phyloP scores from a whole-genome alignment of 2,888 invertebrate genomes.

The Smittia aterrima region DNA sequence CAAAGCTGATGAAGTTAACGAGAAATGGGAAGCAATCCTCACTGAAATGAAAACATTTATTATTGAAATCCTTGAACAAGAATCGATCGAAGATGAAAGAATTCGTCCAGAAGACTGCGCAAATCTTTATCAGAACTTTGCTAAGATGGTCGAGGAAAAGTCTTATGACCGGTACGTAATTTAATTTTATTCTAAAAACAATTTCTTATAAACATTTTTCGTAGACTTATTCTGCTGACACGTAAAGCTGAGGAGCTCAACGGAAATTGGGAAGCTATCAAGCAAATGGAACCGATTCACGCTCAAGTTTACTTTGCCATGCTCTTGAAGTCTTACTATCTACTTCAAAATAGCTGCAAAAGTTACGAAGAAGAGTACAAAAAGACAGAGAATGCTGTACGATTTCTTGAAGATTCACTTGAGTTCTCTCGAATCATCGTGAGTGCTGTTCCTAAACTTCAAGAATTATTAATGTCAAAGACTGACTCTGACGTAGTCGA shows the following conservation, averaged over 20 bases:
- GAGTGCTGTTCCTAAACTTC: slow-evolving; percentile 61
- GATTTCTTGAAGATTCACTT: slow-evolving; percentile 68
- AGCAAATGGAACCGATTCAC: slow-evolving; percentile 48
- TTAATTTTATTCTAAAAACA: background rate
- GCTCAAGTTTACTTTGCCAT: slow-evolving; percentile 12
- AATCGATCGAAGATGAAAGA: slow-evolving; percentile 26
- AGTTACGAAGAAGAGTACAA: slow-evolving; percentile 58
- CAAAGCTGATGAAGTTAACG: slow-evolving; percentile 56
- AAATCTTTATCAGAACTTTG: background rate
- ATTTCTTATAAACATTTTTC: too few relatives aligned
- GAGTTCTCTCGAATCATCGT: slow-evolving; percentile 55
- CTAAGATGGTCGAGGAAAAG: background rate
- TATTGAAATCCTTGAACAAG: slow-evolving; percentile 47
- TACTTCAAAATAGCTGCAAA: slow-evolving; percentile 50
- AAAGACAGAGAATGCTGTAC: slow-evolving; percentile 63
- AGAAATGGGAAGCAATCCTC: slow-evolving; percentile 50
- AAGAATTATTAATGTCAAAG: slow-evolving; percentile 69
- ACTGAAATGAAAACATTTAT: slow-evolving; percentile 49
- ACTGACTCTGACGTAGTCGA: slow-evolving; percentile 79
- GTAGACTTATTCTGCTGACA: background rate
- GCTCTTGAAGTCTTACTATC: slow-evolving; percentile 32
- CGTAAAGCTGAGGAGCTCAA: slow-evolving; percentile 44
- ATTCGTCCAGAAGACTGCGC: slow-evolving; percentile 33
- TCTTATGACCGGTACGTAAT: background rate
- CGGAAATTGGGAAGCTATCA: slow-evolving; percentile 56